Conservation (phyloP, 2,888 invertebrate genomes). For the Drymonia ruficornis region DNA sequence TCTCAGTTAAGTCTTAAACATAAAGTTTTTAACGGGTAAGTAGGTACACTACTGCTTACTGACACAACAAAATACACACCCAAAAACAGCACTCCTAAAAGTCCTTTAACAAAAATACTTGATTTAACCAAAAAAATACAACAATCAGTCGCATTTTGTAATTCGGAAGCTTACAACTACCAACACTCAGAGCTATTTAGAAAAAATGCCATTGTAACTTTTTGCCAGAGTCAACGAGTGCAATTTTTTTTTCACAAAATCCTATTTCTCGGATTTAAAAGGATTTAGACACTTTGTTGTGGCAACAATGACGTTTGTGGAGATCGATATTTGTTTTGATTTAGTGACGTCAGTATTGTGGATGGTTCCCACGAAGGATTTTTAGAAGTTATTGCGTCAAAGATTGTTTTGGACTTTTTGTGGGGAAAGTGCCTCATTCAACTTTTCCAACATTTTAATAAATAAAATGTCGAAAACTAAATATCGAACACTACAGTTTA, state of each 20-base stretch:
- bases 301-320: conserved; percentile 79
- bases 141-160: conserved; percentile 73
- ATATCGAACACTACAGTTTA: no score
- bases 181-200: conserved; percentile 55
- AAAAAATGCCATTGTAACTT: conserved; percentile 62
- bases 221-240: conserved; percentile 80
- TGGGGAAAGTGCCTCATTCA: no score
- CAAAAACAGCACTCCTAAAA: conserved; percentile 41
- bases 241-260: conserved; percentile 69
- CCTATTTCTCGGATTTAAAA: conserved; percentile 83
- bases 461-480: no score
- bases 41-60: background rate
- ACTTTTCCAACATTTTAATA: no score
- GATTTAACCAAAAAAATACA: conserved; percentile 48
- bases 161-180: conserved; percentile 76
- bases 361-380: conserved; percentile 61
- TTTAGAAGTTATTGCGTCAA: background rate
- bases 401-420: no score
- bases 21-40: background rate
- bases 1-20: background rate
- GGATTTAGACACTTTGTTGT: conserved; percentile 84
- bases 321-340: conserved; percentile 79
- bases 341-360: conserved; percentile 55
- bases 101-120: conserved; percentile 48
- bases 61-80: conserved; percentile 31